These are phyloP conservation scores for Cheilosia variabilis DNA, from an alignment of 2,888 invertebrate genomes.

Conservation along the genomic window DNA sequence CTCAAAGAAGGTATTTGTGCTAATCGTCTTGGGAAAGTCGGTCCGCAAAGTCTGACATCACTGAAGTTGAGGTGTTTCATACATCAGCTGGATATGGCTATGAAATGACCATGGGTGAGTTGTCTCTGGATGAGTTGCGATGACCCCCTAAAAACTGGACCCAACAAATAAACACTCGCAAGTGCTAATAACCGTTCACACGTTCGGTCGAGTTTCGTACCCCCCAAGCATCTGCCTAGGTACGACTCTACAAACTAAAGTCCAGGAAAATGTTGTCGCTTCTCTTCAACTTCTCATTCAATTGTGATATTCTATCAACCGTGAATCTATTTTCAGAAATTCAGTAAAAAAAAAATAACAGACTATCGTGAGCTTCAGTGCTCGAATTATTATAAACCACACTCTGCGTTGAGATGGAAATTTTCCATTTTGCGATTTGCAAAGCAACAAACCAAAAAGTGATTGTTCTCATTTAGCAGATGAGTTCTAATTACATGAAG, in stretches of 20 bases:
- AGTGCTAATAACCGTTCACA: too few relatives aligned
- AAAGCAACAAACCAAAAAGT: slow-evolving; percentile 43
- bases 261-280: neutral
- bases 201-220: too few relatives aligned
- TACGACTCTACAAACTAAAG: neutral
- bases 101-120: too few relatives aligned
- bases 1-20: too few relatives aligned
- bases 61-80: too few relatives aligned
- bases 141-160: too few relatives aligned
- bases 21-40: too few relatives aligned
- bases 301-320: slow-evolving; percentile 13
- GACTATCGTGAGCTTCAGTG: slow-evolving; percentile 33
- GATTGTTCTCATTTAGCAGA: slow-evolving; percentile 66
- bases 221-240: too few relatives aligned
- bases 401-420: slow-evolving; percentile 34
- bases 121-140: too few relatives aligned
- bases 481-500: slow-evolving; percentile 65
- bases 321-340: slow-evolving; percentile 25
- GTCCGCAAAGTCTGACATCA: too few relatives aligned
- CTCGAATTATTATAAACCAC: slow-evolving; percentile 24
- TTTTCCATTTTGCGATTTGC: slow-evolving; percentile 42
- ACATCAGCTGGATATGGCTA: too few relatives aligned
- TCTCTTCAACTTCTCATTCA: slow-evolving; percentile 4
- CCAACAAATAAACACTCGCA: too few relatives aligned
- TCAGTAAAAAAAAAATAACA: slow-evolving; percentile 8